Conservation (phyloP, 2,888 invertebrate species). For the Harpalus rufipes region DNA sequence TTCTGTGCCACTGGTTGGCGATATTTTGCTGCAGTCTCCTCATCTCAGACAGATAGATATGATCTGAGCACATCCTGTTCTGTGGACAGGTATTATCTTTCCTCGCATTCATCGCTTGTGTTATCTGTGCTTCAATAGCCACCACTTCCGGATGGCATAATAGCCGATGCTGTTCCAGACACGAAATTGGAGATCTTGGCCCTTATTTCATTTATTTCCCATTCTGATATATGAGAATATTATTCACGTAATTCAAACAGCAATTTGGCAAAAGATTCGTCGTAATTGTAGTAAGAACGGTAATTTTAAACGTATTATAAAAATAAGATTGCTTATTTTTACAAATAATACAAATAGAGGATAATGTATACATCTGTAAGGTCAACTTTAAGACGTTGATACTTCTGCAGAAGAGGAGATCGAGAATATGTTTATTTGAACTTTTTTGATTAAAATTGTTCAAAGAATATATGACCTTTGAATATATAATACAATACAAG, state of each 20-base stretch:
- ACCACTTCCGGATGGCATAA: slow-evolving; percentile 39
- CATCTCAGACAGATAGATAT: slow-evolving; percentile 21
- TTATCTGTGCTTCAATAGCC: slow-evolving; percentile 19
- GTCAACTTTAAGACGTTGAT: no score
- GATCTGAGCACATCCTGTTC: slow-evolving; percentile 30
- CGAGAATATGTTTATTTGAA: no score
- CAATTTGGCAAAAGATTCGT: neutral
- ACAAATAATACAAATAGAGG: no score
- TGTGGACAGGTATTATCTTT: slow-evolving; percentile 45
- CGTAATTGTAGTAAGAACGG: no score
- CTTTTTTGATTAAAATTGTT: no score
- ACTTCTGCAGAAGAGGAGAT: no score
- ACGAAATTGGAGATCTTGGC: slow-evolving; percentile 28
- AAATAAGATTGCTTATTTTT: no score
- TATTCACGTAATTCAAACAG: neutral
- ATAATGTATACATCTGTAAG: no score
- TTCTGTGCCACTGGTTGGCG: neutral
- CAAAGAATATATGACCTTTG: no score
- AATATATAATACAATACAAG: no score
- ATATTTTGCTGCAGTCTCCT: neutral
- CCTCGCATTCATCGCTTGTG: slow-evolving; percentile 16
- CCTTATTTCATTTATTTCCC: slow-evolving; percentile 16
- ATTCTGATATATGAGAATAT: neutral
- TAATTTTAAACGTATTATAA: no score
- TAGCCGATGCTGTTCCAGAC: slow-evolving; percentile 2